Percentiles rank a stretch among this genome's conserved stretches.
phyloP scores from a whole-genome alignment of 2,888 invertebrate species.

The Exephanes ischioxanthus region DNA sequence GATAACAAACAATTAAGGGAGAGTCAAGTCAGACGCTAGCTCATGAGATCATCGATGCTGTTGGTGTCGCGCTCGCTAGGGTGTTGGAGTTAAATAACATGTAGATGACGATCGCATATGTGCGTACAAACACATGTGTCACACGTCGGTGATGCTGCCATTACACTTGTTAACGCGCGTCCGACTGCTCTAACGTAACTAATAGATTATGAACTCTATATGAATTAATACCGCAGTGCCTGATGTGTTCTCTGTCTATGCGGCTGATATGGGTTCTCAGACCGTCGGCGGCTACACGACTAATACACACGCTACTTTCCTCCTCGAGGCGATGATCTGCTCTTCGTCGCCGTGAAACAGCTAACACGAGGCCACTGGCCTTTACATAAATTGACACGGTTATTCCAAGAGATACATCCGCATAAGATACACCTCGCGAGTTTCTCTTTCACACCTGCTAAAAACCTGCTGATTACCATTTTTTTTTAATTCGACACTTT shows the following conservation, averaged over 20 bases:
- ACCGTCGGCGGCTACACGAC: slow-evolving; percentile 11
- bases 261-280: slow-evolving; percentile 76
- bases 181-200: slow-evolving; percentile 79
- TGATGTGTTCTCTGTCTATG: slow-evolving; percentile 39
- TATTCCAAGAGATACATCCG: slow-evolving; percentile 43
- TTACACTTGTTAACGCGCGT: slow-evolving; percentile 83
- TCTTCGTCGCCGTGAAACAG: slow-evolving; percentile 44
- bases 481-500: slow-evolving; percentile 34
- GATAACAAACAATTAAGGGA: slow-evolving; percentile 85
- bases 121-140: slow-evolving; percentile 6
- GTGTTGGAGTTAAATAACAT: slow-evolving; percentile 84
- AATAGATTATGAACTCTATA: slow-evolving; percentile 83
- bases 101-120: slow-evolving; percentile 79
- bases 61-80: slow-evolving; percentile 74
- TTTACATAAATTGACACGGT: slow-evolving; percentile 46
- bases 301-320: slow-evolving; percentile 38
- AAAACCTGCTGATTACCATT: slow-evolving; percentile 45
- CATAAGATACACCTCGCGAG: slow-evolving; percentile 32
- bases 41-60: slow-evolving; percentile 84
- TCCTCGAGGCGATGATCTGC: slow-evolving; percentile 63
- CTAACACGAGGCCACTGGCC: slow-evolving; percentile 32
- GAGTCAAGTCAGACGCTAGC: slow-evolving; percentile 79
- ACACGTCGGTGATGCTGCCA: slow-evolving; percentile 46
- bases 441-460: slow-evolving; percentile 40
- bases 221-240: slow-evolving; percentile 82